phyloP scores from a whole-genome alignment of 2,113 vertebrate species.

The Lampris incognitus region DNA sequence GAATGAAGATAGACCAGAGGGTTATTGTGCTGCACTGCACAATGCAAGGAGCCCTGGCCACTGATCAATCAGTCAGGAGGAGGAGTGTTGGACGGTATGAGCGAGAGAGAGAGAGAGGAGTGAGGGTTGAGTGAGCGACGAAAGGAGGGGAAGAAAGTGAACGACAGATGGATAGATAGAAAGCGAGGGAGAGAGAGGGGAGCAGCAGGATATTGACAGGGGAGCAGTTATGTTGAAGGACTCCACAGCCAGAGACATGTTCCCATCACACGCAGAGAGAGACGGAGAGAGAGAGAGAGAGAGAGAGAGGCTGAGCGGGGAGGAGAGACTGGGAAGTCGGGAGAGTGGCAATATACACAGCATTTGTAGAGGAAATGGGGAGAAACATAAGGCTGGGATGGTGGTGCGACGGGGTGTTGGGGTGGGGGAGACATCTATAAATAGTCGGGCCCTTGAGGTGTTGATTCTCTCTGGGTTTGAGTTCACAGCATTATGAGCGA shows the following conservation, averaged over 20 bases:
- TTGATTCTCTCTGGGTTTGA: constrained; percentile 52
- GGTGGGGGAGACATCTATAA: constrained; percentile 57
- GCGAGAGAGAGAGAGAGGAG: constrained; percentile 7
- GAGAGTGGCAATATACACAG: background rate
- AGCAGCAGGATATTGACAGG: constrained; percentile 60
- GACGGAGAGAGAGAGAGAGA: constrained; percentile 1
- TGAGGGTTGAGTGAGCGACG: background rate
- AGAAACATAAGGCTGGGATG: constrained; percentile 22
- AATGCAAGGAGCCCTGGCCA: constrained; percentile 49
- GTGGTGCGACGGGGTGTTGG: constrained; percentile 3
- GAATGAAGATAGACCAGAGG: constrained; percentile 66
- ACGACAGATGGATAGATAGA: constrained; percentile 66
- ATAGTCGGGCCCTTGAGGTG: constrained; percentile 52
- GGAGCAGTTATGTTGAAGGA: constrained; percentile 69
- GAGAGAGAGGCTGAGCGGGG: constrained; percentile 12
- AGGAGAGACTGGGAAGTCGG: background rate
- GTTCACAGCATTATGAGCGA: constrained; percentile 21
- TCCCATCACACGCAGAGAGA: constrained; percentile 49
- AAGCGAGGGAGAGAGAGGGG: constrained; percentile 27
- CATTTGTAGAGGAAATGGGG: background rate
- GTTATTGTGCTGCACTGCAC: constrained; percentile 9
- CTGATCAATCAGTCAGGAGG: constrained; percentile 62
- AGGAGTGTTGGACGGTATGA: constrained; percentile 53
- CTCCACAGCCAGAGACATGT: constrained; percentile 57
- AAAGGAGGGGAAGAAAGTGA: constrained; percentile 31